Evolutionary conservation across 2,888 invertebrate genomes (phyloP), one percentile per base, ranked within the genome.

Genomic region (Eilema caniola): DNA sequence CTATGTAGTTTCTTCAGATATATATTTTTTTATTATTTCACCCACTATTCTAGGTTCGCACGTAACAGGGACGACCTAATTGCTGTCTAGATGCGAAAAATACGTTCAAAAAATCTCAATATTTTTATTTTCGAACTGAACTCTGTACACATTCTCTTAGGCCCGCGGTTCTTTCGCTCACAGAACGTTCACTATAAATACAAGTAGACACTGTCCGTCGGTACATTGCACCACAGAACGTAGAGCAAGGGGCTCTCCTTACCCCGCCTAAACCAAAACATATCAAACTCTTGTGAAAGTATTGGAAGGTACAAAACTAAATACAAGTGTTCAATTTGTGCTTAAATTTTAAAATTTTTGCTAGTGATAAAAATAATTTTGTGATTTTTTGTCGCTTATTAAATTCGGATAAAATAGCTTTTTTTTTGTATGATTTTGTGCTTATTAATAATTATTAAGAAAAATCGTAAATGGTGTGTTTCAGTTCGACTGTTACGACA

Each of bases 401-500:
- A 20, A 56, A n/a, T 61, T 70, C 0, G 25, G 33, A 16, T 60
- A 60, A 69, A 59, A 66, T 66, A 47, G 69, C 59, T 72, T 41
- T 66, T 71, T 75, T n/a, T 63, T 70, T 78, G 3, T 72, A 62
- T 12, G 20, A 24, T 62, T 41, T 11, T 61, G 66, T 28, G 59
- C 12, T 25, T 20, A 23, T 37, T 24, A 60, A 59, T 59, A 24
- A 82, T 85, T 87, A 84, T 81, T 83, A 63, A 71, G 73, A 62
- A 25, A 63, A 82, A 81, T 71, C 41, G 65, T 79, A 73, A 76
- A 77, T 75, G 84, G 86, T 90, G 87, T 84, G 93, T 93, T 93
- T 93, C 95, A 94, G 95, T 93, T 91, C 90, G 93, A 90, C 92
- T 92, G 89, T 86, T 85, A 85, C 83, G 66, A 90, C 85, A 77